Percentiles rank a stretch among this genome's conserved stretches.
phyloP scores from a whole-genome alignment of 64 coral and sea anemone species.

The Pocillopora verrucosa region DNA sequence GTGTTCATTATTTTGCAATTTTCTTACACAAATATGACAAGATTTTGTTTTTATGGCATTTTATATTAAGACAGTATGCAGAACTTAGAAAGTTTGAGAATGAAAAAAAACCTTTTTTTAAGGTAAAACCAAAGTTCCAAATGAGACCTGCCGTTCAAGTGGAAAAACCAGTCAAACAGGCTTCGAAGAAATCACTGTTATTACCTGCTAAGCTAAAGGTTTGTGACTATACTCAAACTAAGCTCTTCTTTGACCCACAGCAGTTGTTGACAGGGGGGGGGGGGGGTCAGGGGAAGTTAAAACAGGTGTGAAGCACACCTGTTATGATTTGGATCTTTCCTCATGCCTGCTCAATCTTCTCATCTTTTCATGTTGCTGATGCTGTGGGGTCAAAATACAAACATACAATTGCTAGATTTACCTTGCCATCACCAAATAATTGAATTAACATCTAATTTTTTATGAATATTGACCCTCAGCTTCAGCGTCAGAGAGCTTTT shows the following conservation, averaged over 20 bases:
- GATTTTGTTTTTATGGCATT: not conserved
- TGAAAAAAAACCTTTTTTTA: not conserved
- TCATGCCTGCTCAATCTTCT: no score
- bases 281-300: no score
- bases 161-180: constrained; percentile 31
- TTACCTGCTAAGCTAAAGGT: constrained; percentile 58
- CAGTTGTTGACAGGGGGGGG: no score
- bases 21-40: not conserved
- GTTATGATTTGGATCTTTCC: no score
- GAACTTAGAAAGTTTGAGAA: no score
- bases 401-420: no score
- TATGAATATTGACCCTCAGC: not conserved
- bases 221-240: not conserved
- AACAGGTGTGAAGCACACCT: no score
- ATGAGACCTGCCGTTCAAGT: not conserved
- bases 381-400: no score
- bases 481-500: constrained; percentile 66
- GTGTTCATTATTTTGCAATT: not conserved
- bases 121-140: constrained; percentile 4
- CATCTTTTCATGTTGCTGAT: no score
- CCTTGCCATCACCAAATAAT: no score
- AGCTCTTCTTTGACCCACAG: no score
- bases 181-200: constrained; percentile 40
- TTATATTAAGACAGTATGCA: not conserved
- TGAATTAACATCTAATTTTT: not conserved